Evolutionary conservation across 2,797 vertebrate species (phyloP).

Genomic region (Onychomys arenicola): DNA sequence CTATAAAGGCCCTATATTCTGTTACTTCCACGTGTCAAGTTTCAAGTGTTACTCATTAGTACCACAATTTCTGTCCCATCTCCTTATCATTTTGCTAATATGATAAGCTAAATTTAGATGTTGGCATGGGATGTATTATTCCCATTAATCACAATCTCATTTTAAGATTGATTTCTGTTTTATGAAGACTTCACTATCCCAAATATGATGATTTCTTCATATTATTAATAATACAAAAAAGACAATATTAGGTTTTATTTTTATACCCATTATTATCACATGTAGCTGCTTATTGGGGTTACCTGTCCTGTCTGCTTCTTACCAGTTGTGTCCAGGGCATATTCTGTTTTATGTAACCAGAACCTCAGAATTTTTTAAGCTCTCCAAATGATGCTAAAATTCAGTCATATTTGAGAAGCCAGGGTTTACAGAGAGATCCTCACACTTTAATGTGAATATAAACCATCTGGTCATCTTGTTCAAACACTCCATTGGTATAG

Average conservation of each 20-base stretch:
- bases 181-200: not conserved
- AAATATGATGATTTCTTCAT: not conserved
- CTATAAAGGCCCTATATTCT: not conserved
- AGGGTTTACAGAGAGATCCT: constrained; percentile 23
- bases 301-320: not conserved
- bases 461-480: not conserved
- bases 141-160: not conserved
- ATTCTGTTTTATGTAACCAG: constrained; percentile 12
- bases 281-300: not conserved
- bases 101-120: not conserved
- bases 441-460: not conserved
- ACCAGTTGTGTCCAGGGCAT: not conserved
- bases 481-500: not conserved
- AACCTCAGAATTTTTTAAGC: not conserved
- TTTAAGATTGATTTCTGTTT: constrained; percentile 16
- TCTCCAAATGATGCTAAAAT: not conserved
- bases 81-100: constrained; percentile 20
- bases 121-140: not conserved
- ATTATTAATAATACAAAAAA: not conserved
- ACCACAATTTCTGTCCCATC: not conserved
- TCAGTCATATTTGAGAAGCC: constrained; percentile 22
- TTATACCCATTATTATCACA: not conserved
- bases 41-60: not conserved
- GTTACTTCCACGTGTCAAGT: not conserved
- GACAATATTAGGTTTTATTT: not conserved